Percentiles rank a stretch among this genome's conserved stretches.
Evolutionary conservation across 2,797 vertebrate genomes (phyloP).

Genomic region (Hoplostethus mediterraneus): DNA sequence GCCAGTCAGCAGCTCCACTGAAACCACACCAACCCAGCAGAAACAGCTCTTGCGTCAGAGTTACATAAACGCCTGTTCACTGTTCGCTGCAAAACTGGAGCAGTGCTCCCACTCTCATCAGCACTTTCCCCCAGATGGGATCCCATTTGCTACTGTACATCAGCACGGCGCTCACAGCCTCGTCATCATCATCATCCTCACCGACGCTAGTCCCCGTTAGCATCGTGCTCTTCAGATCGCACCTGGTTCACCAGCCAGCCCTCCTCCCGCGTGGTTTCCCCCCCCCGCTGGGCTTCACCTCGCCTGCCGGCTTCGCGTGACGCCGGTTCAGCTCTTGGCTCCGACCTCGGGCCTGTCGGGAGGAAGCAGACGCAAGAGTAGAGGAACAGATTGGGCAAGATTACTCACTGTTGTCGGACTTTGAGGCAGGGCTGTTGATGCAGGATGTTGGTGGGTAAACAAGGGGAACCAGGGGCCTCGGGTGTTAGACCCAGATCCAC

Average conservation of each 20-base stretch:
- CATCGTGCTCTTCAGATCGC: slow-evolving; percentile 40
- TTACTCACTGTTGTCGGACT: slow-evolving; percentile 75
- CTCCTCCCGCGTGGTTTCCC: slow-evolving; percentile 17
- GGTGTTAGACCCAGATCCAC: slow-evolving; percentile 43
- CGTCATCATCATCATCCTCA: slow-evolving; percentile 37
- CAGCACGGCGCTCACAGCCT: neutral
- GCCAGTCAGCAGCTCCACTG: slow-evolving; percentile 2
- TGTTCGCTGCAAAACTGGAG: slow-evolving; percentile 3
- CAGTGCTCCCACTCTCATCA: neutral
- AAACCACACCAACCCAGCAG: neutral
- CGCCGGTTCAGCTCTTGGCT: slow-evolving; percentile 56
- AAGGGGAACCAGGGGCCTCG: slow-evolving; percentile 51
- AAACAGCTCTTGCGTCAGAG: slow-evolving; percentile 14
- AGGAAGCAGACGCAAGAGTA: slow-evolving; percentile 66
- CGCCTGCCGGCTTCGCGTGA: slow-evolving; percentile 30
- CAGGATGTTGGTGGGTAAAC: slow-evolving; percentile 82
- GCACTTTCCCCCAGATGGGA: slow-evolving; percentile 32
- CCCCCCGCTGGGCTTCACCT: too few species aligned
- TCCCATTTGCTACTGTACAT: slow-evolving; percentile 30
- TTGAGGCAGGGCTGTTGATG: slow-evolving; percentile 66
- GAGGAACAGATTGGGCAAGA: slow-evolving; percentile 74
- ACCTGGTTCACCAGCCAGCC: slow-evolving; percentile 41
- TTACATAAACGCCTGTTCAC: slow-evolving; percentile 32
- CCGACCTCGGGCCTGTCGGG: slow-evolving; percentile 40
- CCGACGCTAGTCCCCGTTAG: slow-evolving; percentile 17